phyloP scores from a whole-genome alignment of 2,113 vertebrate species.

The Trematomus loennbergii region DNA sequence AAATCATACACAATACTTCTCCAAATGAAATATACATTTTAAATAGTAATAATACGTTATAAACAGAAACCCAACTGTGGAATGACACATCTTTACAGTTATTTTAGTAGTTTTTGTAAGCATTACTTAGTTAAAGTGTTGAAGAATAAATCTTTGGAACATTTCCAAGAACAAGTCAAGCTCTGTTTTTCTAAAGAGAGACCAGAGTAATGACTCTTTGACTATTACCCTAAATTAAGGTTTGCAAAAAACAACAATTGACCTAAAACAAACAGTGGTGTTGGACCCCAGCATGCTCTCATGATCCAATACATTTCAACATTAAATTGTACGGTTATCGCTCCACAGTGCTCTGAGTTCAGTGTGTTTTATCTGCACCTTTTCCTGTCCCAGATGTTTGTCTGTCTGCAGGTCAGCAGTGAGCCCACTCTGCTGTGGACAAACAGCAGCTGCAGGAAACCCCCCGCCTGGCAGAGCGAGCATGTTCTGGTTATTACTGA shows the following conservation, averaged over 20 bases:
- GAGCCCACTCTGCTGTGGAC: constrained; percentile 19
- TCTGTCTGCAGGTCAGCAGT: constrained; percentile 13
- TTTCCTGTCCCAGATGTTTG: constrained; percentile 13
- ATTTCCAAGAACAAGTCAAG: not conserved
- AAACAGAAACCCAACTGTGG: constrained; percentile 35
- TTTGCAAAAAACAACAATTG: not conserved
- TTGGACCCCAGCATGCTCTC: not conserved
- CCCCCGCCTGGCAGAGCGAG: constrained; percentile 11
- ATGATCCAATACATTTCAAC: not conserved
- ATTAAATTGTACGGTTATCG: not conserved
- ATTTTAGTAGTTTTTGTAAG: not conserved
- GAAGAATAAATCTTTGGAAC: not conserved
- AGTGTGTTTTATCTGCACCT: constrained; percentile 1
- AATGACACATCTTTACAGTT: constrained; percentile 4
- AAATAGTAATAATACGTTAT: constrained; percentile 1
- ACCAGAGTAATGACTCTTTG: not conserved
- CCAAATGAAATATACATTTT: constrained; percentile 46
- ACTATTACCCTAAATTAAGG: not conserved
- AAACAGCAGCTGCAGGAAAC: constrained; percentile 51
- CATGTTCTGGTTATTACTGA: constrained; percentile 36
- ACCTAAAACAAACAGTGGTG: not conserved
- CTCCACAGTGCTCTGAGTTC: not conserved
- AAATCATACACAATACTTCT: constrained; percentile 62
- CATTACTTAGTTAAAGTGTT: not conserved
- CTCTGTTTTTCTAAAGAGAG: constrained; percentile 6